Base-by-base conservation (phyloP, 1,140 invertebrate species). In the Rhynchophorus ferrugineus region DNA sequence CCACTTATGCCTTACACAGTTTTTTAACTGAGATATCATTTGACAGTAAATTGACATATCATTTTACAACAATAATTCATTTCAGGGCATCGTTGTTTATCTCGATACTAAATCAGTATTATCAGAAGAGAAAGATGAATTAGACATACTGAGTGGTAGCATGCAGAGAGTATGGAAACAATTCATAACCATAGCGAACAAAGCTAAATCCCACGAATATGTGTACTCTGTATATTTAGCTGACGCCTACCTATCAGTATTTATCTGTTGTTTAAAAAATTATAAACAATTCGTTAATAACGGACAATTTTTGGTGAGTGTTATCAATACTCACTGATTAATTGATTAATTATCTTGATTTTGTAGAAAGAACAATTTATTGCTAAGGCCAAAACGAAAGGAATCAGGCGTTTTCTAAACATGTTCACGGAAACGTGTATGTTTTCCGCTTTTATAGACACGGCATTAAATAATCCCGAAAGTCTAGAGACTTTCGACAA, bases 351-450 rank as follows among this genome's bases (percentile, higher is more conserved):
- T 20, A 16, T 19, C 14, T 52, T 55, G 13, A 20, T 50, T 8
- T 68, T 66, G 6, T 48, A 71, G 66, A 70, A 66, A 61, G 65
- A 70, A 33, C 64, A 64, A 22, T 64, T 66, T 36, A 54, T 68
- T 14, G 52, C 57, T 22, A 47, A 49, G 33, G 44, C 22, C 7
- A 71, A 75, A 3, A 78, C 79, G 0, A 80, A 82, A 65, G 78
- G 79, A 41, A 75, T 81, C 16, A 75, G 78, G 54, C 76, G 79
- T 47, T 88, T 89, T 66, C 71, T 89, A 6, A 83, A 88, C 57
- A 89, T 86, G 86, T 90, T 91, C 69, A 80, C 82, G 0, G 84
- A 89, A 66, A 89, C 87, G 6, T 82, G 85, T 11, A 88, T 89
- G 84, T 91, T 89, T 64, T 61, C 66, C 36, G 58, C 62, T 20